Base-by-base conservation (phyloP, 2,113 vertebrate species). In the Planiliza haematocheilus region DNA sequence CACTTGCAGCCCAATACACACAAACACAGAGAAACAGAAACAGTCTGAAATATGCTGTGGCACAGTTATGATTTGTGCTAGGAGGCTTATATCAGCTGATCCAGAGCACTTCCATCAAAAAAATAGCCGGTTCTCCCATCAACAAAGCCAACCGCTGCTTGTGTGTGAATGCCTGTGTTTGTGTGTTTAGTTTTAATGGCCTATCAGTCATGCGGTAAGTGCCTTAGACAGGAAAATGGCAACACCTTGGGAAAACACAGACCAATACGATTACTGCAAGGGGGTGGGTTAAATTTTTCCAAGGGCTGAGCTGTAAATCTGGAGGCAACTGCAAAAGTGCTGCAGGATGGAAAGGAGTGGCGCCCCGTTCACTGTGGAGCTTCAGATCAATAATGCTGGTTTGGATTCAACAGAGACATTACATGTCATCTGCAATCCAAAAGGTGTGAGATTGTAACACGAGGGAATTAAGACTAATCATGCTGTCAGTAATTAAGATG, bases 151-250 rank as follows among this genome's bases (percentile, higher is more conserved):
- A 49, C 43, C 62, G 51, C 39, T 60, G 21, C 55, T 24, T 59
- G 42, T 64, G 41, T 60, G 45, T 53, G 30, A 74, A 62, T 69
- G 56, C 39, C 50, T 55, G 18, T 49, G 30, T n/a, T 38, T 56
- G 43, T 67, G 62, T 49, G 18, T 67, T 30, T 74, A 30, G 6
- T 59, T 70, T 59, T 89, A 85, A 82, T 72, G 64, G 73, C 46
- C 72, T 21, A 90, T 91, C 74, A 89, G 66, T 90, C 86, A 83
- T 61, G 41, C 79, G 65, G 60, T 90, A 89, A 92, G 87, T 89
- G 90, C 89, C 76, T 74, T 37, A 42, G 79, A 84, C 82, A 71
- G 82, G 69, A 82, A 91, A 75, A 83, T 85, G 81, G 84, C 76
- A 87, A 89, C 83, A 90, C 89, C 83, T 77, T 75, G 83, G 86